Percentiles rank a stretch among this genome's conserved stretches.
Conservation (phyloP, 1,140 invertebrate species). For the Dendrolimus kikuchii region DNA sequence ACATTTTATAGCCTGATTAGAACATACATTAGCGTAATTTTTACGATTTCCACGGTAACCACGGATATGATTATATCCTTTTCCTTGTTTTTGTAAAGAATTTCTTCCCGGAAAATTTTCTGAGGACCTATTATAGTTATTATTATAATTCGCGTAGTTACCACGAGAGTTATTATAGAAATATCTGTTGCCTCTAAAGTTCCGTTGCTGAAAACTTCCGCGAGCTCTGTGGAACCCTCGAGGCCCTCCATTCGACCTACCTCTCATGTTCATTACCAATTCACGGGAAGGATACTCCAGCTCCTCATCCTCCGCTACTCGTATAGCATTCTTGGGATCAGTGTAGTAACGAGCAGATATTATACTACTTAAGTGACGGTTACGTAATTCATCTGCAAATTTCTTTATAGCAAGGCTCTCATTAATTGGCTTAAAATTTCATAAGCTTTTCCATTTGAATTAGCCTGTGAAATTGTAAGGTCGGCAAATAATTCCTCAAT, state of each 20-base stretch:
- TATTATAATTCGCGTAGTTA: constrained; percentile 1
- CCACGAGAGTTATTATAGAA: not conserved
- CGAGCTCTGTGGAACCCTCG: too few species aligned
- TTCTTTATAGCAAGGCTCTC: not conserved
- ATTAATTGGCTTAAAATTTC: too few species aligned
- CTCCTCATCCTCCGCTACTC: constrained; percentile 1
- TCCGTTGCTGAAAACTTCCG: too few species aligned
- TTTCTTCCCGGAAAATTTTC: too few species aligned
- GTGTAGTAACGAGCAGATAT: not conserved
- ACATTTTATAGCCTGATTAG: too few species aligned
- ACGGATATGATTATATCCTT: too few species aligned
- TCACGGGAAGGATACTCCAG: not conserved
- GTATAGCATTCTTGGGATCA: not conserved
- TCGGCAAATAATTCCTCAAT: constrained; percentile 1
- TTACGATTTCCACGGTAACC: too few species aligned
- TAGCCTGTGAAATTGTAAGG: constrained; percentile 1
- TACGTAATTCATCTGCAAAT: not conserved
- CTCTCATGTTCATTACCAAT: not conserved
- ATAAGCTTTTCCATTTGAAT: not conserved
- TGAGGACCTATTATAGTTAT: not conserved
- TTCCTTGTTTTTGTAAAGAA: too few species aligned
- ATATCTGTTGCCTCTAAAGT: constrained; percentile 1
- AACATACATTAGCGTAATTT: too few species aligned
- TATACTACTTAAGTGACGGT: constrained; percentile 1
- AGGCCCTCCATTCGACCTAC: too few species aligned